Base-by-base conservation (phyloP, 64 coral and sea anemone species). In the Porites lutea region DNA sequence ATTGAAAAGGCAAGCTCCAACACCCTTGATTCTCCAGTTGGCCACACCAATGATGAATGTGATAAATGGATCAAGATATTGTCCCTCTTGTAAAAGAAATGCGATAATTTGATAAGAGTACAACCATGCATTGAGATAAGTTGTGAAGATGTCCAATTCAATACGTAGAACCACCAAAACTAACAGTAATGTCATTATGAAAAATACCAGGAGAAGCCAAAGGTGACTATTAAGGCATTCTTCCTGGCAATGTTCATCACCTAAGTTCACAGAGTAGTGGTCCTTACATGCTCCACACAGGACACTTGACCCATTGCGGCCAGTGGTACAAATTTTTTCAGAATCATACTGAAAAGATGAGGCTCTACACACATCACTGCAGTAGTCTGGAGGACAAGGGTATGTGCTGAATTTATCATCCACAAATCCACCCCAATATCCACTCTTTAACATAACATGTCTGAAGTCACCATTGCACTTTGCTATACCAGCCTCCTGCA, bases 101-200 rank as follows among this genome's bases (percentile, higher is more conserved):
- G 52, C 18, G 49, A 94, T 97, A 9, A 93, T 89, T 60, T 96
- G 95, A 68, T 93, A 96, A 13, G 91, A 96, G 61, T 96, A 96
- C 19, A 96, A 64, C 94, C 95, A 97, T 4, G 95, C 81, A 54
- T 97, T 97, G 2, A 97, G 71, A 53, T 95, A 95, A 18, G 87
- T 72, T 59, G 95, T 90, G 48, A 97, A 94, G 58, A 91, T 90
- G 47, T 97, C 92, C 7, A 94, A 15, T 37, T 94, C 64, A 44
- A 97, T 97, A 46, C 86, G 91, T 3, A 97, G 75, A 8, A 97
- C 86, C 5, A 97, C 15, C 70, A 94, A 77, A 6, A 94, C 95
- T 53, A 81, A 12, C 15, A 97, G 2, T 6, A 81, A 65, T 67
- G 55, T 88, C 0, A 48, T 20, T 48, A 97, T 14, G 49, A 90